Conservation (phyloP, 1,140 invertebrate genomes). For the Thaumatotibia leucotreta region DNA sequence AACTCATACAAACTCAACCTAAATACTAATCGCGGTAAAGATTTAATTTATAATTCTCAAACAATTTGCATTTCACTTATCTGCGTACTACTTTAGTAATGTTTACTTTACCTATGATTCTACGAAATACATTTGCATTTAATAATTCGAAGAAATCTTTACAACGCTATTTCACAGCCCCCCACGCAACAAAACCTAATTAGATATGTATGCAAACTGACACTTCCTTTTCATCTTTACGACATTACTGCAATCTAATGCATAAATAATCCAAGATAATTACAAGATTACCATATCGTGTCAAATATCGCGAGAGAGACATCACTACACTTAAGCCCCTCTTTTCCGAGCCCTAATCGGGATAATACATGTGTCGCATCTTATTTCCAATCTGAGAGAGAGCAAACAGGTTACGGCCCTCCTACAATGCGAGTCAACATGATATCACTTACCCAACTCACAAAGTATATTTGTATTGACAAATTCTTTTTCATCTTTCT, state of each 20-base stretch:
- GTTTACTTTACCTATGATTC: too few relatives aligned
- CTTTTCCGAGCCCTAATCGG: slow-evolving; percentile 53
- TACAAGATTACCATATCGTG: slow-evolving; percentile 9
- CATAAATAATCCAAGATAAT: slow-evolving; percentile 5
- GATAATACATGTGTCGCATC: slow-evolving; percentile 72
- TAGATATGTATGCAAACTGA: neutral
- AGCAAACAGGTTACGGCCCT: slow-evolving; percentile 56
- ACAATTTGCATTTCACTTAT: too few relatives aligned
- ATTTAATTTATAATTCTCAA: too few relatives aligned
- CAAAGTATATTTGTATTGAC: slow-evolving; percentile 58
- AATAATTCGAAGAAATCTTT: too few relatives aligned
- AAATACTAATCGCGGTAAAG: too few relatives aligned
- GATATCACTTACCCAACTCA: slow-evolving; percentile 56
- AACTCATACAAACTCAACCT: too few relatives aligned
- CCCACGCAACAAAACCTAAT: neutral
- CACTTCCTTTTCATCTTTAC: neutral
- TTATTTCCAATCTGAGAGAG: slow-evolving; percentile 69
- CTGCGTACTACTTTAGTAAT: too few relatives aligned
- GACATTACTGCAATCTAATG: neutral
- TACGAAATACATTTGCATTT: too few relatives aligned
- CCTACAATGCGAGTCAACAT: slow-evolving; percentile 54
- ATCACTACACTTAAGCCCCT: slow-evolving; percentile 55
- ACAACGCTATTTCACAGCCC: too few relatives aligned
- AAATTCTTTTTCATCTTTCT: slow-evolving; percentile 44
- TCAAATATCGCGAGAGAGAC: slow-evolving; percentile 23